Conservation (phyloP, 2,113 vertebrate species). For the Dicrurus megarhynchus region DNA sequence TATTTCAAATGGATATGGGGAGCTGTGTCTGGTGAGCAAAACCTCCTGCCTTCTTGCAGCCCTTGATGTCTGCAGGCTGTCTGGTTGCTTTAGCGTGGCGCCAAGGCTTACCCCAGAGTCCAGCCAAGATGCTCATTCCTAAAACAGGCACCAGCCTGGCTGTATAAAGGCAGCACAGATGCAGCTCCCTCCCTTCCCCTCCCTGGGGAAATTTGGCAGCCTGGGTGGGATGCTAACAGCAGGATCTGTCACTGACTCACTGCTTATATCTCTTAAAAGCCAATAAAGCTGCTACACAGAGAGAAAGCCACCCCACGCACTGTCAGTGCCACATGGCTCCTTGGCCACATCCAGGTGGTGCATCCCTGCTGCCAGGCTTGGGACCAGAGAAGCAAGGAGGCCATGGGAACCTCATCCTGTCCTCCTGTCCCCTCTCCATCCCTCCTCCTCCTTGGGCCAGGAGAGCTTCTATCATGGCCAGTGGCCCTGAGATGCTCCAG, state of each 20-base stretch:
- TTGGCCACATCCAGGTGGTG: not conserved
- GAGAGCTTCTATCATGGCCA: not conserved
- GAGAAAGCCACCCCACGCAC: not conserved
- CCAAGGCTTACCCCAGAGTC: not conserved
- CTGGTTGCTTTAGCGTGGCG: fast-evolving
- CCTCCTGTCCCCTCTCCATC: not conserved
- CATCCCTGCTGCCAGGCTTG: not conserved
- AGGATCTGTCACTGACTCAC: not conserved
- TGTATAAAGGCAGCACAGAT: not conserved
- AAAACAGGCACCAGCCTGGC: not conserved
- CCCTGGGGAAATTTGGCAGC: not conserved
- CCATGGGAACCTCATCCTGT: not conserved
- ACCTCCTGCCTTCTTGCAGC: not conserved
- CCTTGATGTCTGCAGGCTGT: not conserved
- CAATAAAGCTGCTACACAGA: not conserved
- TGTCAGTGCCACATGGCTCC: not conserved
- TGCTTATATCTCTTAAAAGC: not conserved
- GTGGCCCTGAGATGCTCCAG: not conserved
- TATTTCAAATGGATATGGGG: fast-evolving
- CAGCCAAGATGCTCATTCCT: not conserved
- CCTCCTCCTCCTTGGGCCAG: not conserved
- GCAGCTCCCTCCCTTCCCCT: not conserved
- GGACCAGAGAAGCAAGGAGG: not conserved
- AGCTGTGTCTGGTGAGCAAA: not conserved
- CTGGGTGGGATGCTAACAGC: not conserved